Percentiles rank a stretch among this genome's conserved stretches.
Evolutionary conservation across 2,113 vertebrate genomes (phyloP).

Genomic region (Chinchilla lanigera): DNA sequence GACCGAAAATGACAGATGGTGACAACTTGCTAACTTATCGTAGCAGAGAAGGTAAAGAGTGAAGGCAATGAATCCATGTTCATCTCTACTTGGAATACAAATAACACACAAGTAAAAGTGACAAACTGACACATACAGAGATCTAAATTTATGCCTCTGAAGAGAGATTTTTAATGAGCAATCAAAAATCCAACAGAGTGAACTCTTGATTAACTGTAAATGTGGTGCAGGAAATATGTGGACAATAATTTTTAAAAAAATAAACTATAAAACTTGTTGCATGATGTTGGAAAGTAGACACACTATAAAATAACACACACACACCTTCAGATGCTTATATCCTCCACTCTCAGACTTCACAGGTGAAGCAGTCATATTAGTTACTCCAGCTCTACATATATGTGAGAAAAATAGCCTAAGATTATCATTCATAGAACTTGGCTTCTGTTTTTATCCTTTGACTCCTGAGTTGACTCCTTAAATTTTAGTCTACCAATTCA

Average conservation of each 20-base stretch:
- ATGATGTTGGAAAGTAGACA: constrained; percentile 10
- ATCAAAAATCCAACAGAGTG: constrained; percentile 60
- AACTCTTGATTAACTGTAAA: constrained; percentile 60
- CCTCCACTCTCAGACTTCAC: neutral
- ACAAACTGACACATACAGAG: neutral
- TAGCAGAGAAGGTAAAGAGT: neutral
- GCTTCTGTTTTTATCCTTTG: constrained; percentile 14
- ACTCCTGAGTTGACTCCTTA: neutral
- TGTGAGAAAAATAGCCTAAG: neutral
- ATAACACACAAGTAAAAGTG: constrained; percentile 24
- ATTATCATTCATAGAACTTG: neutral
- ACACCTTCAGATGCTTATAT: neutral
- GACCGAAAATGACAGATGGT: neutral
- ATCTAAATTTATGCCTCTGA: constrained; percentile 44
- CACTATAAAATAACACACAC: neutral
- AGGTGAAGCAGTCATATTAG: neutral
- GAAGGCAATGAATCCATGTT: neutral
- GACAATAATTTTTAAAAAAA: constrained; percentile 8
- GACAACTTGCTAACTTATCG: neutral
- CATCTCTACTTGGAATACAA: constrained; percentile 20
- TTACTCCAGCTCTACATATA: neutral
- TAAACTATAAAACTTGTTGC: constrained; percentile 15
- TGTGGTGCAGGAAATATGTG: neutral
- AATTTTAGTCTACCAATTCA: neutral
- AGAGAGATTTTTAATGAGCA: constrained; percentile 62